Evolutionary conservation across 2,113 vertebrate species (phyloP), one percentile per base, ranked within the genome.

Genomic region (Ovis canadensis): DNA sequence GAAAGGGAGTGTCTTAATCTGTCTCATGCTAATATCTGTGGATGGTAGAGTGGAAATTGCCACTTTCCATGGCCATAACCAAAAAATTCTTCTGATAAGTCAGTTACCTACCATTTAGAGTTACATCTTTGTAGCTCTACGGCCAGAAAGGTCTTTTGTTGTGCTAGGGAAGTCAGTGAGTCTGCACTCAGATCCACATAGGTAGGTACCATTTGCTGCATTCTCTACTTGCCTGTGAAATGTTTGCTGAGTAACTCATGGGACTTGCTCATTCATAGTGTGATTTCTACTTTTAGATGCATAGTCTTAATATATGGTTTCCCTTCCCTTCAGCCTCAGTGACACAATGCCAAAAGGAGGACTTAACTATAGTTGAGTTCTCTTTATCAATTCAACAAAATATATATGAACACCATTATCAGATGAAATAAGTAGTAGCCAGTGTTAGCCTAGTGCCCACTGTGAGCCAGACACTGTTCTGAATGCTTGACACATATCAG

Each of bases 151-250:
- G 2, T 21, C 40, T 50, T 55, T 78, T 3, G 7, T 6, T 71
- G 9, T 82, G 16, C 0, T 3, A 60, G 6, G 45, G 8, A 71
- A 67, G 21, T 55, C 19, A 33, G 2, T 43, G 45, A 59, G 40
- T 52, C 3, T 33, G 5, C 0, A 13, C 50, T 81, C 2, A 23
- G 23, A 16, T 27, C 33, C 25, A 19, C 1, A 0, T 31, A 11
- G 23, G 7, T 11, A 29, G 21, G 17, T 3, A 52, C 7, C 6
- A 5, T 0, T 15, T 19, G 27, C 43, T 40, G 7, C 7, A 4
- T 62, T 7, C 23, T 59, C 27, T 31, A 1, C 9, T 14, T 60
- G 10, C 0, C 33, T 40, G 25, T 54, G 17, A 23, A 40, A 1
- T 19, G 5, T 90, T 62, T 80, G 0, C 80, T 80, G 2, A 15